Evolutionary conservation across 2,888 invertebrate genomes (phyloP).

Genomic region (Drosophila parthenogenetica): DNA sequence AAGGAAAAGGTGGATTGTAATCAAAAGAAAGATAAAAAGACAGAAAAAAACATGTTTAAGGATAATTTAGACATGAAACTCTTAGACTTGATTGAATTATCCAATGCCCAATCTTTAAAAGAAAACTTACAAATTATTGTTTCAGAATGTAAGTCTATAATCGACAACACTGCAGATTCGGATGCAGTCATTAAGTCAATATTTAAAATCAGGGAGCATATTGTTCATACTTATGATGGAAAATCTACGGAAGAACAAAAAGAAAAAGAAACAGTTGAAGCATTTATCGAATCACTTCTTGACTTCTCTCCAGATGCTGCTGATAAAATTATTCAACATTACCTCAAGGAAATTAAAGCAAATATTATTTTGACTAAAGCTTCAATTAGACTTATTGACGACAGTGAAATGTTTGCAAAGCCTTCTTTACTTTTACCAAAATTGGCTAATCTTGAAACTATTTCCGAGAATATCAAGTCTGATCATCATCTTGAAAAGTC

Average conservation of each 20-base stretch:
- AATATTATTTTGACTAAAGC: constrained; percentile 53
- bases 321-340: constrained; percentile 39
- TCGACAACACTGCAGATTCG: constrained; percentile 45
- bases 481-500: constrained; percentile 62
- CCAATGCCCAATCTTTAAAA: constrained; percentile 3
- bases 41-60: background rate
- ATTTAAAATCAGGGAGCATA: constrained; percentile 78
- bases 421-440: constrained; percentile 54
- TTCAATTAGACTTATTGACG: constrained; percentile 48
- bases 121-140: constrained; percentile 30
- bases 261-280: constrained; percentile 45
- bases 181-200: constrained; percentile 65
- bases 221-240: constrained; percentile 82
- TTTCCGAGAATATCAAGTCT: constrained; percentile 47
- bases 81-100: constrained; percentile 14
- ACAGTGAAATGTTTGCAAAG: constrained; percentile 54
- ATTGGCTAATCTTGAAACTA: constrained; percentile 53
- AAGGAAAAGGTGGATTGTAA: no score
- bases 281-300: constrained; percentile 54
- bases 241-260: constrained; percentile 43
- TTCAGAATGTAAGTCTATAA: constrained; percentile 34
- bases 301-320: constrained; percentile 48
- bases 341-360: constrained; percentile 52
- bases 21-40: no score
- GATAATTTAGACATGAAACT: constrained; percentile 32